Evolutionary conservation across 2,888 invertebrate genomes (phyloP).

Genomic region (Physocephala rufipes): DNA sequence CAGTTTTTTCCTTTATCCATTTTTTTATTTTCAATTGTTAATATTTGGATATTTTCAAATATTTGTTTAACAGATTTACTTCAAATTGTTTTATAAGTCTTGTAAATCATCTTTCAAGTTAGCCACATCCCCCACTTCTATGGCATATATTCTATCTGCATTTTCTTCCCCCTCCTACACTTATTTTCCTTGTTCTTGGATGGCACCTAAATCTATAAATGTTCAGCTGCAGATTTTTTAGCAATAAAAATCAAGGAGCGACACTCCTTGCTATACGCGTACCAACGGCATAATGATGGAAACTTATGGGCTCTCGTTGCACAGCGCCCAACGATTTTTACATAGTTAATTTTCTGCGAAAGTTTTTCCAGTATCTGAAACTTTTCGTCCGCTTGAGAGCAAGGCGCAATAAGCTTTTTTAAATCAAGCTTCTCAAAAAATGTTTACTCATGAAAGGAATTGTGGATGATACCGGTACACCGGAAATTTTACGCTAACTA

Average conservation of each 20-base stretch:
- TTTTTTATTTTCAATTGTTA: neutral
- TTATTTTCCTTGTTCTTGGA: conserved; percentile 39
- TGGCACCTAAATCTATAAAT: conserved; percentile 24
- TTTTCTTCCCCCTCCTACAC: conserved; percentile 40
- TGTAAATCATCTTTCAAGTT: no score
- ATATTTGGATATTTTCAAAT: neutral
- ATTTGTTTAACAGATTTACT: neutral
- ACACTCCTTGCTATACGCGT: conserved; percentile 33
- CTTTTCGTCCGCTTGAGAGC: neutral
- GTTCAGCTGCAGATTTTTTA: conserved; percentile 4
- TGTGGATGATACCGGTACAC: no score
- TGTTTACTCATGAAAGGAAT: no score
- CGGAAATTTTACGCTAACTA: no score
- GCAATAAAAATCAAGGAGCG: conserved; percentile 2
- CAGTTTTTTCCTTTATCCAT: neutral
- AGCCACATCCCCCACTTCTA: conserved; percentile 25
- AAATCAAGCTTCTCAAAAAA: neutral
- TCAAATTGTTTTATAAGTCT: no score
- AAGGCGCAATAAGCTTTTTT: neutral
- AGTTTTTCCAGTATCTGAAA: neutral
- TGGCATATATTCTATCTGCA: conserved; percentile 31
- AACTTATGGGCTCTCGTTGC: no score
- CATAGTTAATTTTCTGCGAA: neutral
- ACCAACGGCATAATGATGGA: conserved; percentile 22
- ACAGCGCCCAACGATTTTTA: no score